Conservation (phyloP, 2,888 invertebrate genomes). For the Mechanitis mazaeus region DNA sequence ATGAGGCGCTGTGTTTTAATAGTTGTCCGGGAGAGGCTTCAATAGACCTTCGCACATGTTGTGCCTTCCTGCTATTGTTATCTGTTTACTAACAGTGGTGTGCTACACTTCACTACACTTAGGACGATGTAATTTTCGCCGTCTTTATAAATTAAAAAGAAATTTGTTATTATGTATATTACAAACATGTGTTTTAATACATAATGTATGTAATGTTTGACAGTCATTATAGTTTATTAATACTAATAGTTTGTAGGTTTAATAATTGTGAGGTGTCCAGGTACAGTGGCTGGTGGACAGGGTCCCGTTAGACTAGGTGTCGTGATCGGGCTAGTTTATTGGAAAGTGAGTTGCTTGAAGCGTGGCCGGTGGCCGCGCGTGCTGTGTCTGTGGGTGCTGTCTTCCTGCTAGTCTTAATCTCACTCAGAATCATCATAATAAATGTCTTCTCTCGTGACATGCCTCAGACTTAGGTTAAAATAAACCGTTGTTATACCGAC, state of each 20-base stretch:
- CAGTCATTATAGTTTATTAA: conserved; percentile 33
- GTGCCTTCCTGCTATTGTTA: conserved; percentile 39
- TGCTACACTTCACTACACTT: conserved; percentile 14
- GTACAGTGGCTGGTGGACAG: conserved; percentile 55
- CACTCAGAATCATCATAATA: not conserved
- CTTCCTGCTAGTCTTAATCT: conserved; percentile 35
- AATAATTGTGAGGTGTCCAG: conserved; percentile 31
- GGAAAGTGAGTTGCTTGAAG: conserved; percentile 66
- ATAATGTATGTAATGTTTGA: too few relatives aligned
- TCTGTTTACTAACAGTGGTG: conserved; percentile 27
- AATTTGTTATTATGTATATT: too few relatives aligned
- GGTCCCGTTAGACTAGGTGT: conserved; percentile 70
- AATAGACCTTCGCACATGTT: conserved; percentile 34
- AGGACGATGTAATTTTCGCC: conserved; percentile 6
- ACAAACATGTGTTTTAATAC: too few relatives aligned
- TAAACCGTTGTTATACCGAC: not conserved
- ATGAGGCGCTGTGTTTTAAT: conserved; percentile 30
- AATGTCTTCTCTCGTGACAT: not conserved
- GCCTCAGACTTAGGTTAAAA: not conserved
- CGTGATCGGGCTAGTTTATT: conserved; percentile 67
- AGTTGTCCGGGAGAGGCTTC: conserved; percentile 30
- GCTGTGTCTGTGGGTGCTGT: conserved; percentile 29
- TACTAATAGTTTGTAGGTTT: conserved; percentile 5
- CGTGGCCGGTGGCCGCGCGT: conserved; percentile 50
- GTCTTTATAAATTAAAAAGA: not conserved